Conservation (phyloP, 2,888 invertebrate species). For the Crematogaster levior region DNA sequence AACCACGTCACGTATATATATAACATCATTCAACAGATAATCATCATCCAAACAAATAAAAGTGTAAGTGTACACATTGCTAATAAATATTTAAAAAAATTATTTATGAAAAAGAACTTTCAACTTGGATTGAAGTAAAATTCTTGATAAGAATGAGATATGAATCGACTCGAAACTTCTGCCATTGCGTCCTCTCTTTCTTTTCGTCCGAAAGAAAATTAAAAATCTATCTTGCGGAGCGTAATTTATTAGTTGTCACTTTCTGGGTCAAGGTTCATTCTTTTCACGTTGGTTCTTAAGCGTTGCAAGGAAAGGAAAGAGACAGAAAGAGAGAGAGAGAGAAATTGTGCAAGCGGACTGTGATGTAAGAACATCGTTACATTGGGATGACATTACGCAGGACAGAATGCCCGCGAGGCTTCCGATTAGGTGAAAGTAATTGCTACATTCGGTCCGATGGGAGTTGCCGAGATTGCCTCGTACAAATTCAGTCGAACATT, state of each 20-base stretch:
- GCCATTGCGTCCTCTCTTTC: not conserved
- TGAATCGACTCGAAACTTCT: not conserved
- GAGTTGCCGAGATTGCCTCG: constrained; percentile 41
- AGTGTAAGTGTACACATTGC: no score
- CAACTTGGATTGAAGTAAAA: not conserved
- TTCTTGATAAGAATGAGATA: not conserved
- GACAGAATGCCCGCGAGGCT: constrained; percentile 42
- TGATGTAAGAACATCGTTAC: constrained; percentile 65
- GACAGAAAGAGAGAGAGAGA: not conserved
- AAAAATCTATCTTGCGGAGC: not conserved
- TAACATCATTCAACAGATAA: not conserved
- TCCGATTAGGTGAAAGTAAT: constrained; percentile 69
- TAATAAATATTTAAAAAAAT: no score
- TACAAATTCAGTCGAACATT: constrained; percentile 42
- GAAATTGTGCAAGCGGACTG: constrained; percentile 51
- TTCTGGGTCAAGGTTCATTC: constrained; percentile 70
- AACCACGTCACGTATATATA: not conserved
- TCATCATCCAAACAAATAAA: no score
- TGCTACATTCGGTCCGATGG: constrained; percentile 16
- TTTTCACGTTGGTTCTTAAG: not conserved
- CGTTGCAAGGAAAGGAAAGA: constrained; percentile 41
- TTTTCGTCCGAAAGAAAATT: not conserved
- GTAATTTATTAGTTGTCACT: constrained; percentile 34
- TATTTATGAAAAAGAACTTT: no score
- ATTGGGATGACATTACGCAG: constrained; percentile 50